phyloP scores from a whole-genome alignment of 2,888 invertebrate species.

The Clanis bilineata region DNA sequence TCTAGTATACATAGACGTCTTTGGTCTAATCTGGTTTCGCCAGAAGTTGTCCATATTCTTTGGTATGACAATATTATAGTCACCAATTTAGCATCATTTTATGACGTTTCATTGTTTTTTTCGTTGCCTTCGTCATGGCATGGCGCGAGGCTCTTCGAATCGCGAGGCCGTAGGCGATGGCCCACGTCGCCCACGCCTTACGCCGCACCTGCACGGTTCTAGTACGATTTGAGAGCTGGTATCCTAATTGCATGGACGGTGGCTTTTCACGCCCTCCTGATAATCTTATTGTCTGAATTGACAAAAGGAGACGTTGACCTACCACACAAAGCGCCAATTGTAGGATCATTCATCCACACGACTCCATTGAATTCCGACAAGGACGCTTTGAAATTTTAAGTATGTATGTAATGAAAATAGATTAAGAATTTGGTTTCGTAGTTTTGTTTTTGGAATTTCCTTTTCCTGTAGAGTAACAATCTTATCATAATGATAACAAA shows the following conservation, averaged over 20 bases:
- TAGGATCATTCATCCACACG: background rate
- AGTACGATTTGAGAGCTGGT: conserved; percentile 9
- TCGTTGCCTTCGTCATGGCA: too few species aligned
- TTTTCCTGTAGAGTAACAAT: background rate
- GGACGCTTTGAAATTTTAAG: conserved; percentile 7
- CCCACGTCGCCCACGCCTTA: too few species aligned
- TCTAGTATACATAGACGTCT: too few species aligned
- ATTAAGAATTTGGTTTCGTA: background rate
- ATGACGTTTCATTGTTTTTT: too few species aligned
- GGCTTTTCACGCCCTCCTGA: conserved; percentile 8
- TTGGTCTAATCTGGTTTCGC: too few species aligned
- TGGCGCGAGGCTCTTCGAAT: too few species aligned
- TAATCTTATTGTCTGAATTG: conserved; percentile 9
- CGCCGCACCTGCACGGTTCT: too few species aligned
- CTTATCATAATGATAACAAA: conserved; percentile 13
- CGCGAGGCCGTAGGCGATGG: too few species aligned
- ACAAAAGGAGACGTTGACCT: conserved; percentile 12
- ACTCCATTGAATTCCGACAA: background rate
- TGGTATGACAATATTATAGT: too few species aligned
- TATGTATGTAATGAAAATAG: background rate
- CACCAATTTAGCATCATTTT: too few species aligned
- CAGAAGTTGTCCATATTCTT: too few species aligned
- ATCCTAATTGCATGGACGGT: conserved; percentile 11
- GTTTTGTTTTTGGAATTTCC: background rate
- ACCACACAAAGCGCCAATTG: conserved; percentile 1